Conservation (phyloP, 2,113 vertebrate species). For the Pao palembangensis region DNA sequence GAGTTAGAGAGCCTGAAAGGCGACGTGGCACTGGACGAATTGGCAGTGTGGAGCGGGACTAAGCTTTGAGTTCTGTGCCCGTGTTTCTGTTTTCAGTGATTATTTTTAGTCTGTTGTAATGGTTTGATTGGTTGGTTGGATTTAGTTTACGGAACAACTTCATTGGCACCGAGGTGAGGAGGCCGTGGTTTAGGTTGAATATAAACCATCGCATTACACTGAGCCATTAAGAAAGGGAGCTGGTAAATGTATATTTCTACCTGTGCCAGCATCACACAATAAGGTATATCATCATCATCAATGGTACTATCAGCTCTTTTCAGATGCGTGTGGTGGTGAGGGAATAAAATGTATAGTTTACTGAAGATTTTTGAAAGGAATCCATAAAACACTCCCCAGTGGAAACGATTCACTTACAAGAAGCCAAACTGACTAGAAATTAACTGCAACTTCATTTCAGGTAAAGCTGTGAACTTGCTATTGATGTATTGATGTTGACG, state of each 20-base stretch:
- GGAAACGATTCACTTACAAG: not conserved
- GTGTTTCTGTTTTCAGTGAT: not conserved
- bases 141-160: too few species aligned
- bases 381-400: not conserved
- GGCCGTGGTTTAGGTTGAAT: too few species aligned
- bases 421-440: not conserved
- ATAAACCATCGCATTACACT: too few species aligned
- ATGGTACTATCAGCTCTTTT: slow-evolving; percentile 9
- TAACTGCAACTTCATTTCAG: not conserved
- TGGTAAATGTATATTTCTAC: too few species aligned
- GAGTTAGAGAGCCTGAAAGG: not conserved
- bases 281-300: not conserved
- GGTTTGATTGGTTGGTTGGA: too few species aligned
- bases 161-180: not conserved
- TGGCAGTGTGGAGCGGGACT: not conserved
- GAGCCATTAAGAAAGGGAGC: too few species aligned
- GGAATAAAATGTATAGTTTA: not conserved
- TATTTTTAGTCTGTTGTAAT: not conserved
- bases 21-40: not conserved
- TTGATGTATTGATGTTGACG: slow-evolving; percentile 2
- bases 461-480: not conserved
- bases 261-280: too few species aligned
- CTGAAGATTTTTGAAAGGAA: too few species aligned
- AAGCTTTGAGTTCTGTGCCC: not conserved
- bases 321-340: not conserved